These are phyloP conservation scores for Nebria salina DNA, from an alignment of 2,888 invertebrate genomes.

Conservation along the genomic window DNA sequence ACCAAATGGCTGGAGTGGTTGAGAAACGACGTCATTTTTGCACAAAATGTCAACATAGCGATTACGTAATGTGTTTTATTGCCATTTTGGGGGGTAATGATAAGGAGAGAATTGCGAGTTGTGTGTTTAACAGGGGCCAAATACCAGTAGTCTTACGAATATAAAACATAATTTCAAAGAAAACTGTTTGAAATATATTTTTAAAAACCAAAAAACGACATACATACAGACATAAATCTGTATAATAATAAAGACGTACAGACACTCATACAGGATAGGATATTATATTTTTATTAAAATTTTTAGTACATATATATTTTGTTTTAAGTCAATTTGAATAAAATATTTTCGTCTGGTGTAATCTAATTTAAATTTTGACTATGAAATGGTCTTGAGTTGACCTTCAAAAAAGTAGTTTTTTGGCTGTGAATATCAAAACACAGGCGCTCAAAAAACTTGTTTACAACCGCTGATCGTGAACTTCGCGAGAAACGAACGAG, in stretches of 20 bases:
- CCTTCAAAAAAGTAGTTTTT: not conserved
- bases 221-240: no score
- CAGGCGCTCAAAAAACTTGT: not conserved
- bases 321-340: no score
- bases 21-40: not conserved
- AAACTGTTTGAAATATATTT: no score
- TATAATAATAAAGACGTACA: no score
- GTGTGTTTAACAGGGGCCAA: not conserved
- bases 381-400: not conserved
- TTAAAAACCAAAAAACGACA: no score
- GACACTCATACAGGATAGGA: no score
- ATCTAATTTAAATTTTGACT: no score
- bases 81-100: slow-evolving; percentile 6
- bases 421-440: not conserved
- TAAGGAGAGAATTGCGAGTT: slow-evolving; percentile 4
- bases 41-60: slow-evolving; percentile 14
- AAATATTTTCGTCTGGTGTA: no score
- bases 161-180: no score
- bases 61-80: slow-evolving; percentile 15
- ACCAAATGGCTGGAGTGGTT: not conserved
- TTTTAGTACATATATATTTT: no score
- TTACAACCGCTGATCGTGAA: not conserved
- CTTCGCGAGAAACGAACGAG: not conserved
- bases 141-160: not conserved
- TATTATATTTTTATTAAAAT: no score